A percentile compares a stretch with the other conserved stretches of the same genome.
Conservation (phyloP, 2,797 vertebrate species). For the Dryobates pubescens region DNA sequence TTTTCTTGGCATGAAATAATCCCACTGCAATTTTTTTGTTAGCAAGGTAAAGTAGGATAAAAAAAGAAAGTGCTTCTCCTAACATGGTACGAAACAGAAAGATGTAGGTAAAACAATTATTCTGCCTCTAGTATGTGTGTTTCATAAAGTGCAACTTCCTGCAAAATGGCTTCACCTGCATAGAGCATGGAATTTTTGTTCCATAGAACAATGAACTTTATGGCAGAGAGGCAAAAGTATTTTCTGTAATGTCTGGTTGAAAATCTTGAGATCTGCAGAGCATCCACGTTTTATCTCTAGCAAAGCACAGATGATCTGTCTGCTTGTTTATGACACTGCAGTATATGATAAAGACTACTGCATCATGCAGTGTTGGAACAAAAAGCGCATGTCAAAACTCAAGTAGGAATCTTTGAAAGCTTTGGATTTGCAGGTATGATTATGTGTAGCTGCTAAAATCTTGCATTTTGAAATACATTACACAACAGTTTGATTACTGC, state of each 20-base stretch:
- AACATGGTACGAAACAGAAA: not conserved
- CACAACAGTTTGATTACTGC: not conserved
- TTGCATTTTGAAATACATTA: conserved; percentile 16
- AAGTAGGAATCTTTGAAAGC: conserved; percentile 31
- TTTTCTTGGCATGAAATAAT: not conserved
- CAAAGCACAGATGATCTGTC: not conserved
- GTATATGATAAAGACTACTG: not conserved
- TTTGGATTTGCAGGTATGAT: conserved; percentile 66
- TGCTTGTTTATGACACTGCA: conserved; percentile 31
- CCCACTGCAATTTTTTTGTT: not conserved
- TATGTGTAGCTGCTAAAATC: conserved; percentile 47
- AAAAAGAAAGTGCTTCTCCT: not conserved
- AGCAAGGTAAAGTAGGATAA: not conserved
- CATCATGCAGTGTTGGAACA: not conserved
- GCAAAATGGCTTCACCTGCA: not conserved
- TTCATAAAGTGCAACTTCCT: not conserved
- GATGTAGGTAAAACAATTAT: not conserved
- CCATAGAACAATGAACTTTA: not conserved
- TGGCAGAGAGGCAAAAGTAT: not conserved
- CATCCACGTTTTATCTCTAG: not conserved
- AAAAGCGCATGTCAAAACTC: not conserved
- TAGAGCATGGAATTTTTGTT: not conserved
- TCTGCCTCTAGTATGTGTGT: not conserved
- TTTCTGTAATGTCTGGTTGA: conserved; percentile 16
- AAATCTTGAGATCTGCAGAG: not conserved